Base-by-base conservation (phyloP, 2,888 invertebrate species). In the Beris chalybata region DNA sequence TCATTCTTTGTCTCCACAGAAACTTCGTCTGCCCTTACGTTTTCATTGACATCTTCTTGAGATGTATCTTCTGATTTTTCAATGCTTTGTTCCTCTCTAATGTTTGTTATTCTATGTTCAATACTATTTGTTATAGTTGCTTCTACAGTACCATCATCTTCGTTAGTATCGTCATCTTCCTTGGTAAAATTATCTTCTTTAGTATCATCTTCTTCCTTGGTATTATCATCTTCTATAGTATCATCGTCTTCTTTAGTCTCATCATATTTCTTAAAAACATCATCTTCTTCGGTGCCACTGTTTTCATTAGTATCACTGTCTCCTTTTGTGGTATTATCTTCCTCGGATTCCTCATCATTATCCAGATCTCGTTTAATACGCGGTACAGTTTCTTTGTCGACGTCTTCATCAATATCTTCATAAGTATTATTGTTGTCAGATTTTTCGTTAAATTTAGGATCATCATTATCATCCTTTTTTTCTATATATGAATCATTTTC, bases 21-120 rank as follows among this genome's bases (percentile, higher is more conserved):
- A 74, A 84, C 85, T 64, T 82, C 80, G 71, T 85, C 70, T 22
- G 64, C 58, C 55, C 2, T 3, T 22, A 70, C 72, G 15, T 72
- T 67, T 11, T 44, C 30, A 53, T 74, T 73, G 64, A 81, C 80
- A 58, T 79, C 79, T 55, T 59, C 64, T 72, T 63, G 53, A 53
- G 31, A 30, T 5, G 9, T 32, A 31, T 55, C 55, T 12, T 3
- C 31, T 11, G 32, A 32, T 38, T 58, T 13, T 7, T 58, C 45
- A 55, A n/a, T 31, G 11, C 12, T n/a, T 5, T 38, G 5, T 38
- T 32, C 30, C 3, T 32, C 30, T 55, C 32, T 6, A 12, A 30
- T 32, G 30, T 45, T 22, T 22, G 22, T 22, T 22, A 22, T 22
- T 22, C 1, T 22, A 22, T 22, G 43, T 45, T 38, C 58, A 29